A percentile compares a stretch with the other conserved stretches of the same genome.
These are phyloP conservation scores for Phycodurus eques DNA, from an alignment of 2,113 vertebrate species.

Conservation along the genomic window DNA sequence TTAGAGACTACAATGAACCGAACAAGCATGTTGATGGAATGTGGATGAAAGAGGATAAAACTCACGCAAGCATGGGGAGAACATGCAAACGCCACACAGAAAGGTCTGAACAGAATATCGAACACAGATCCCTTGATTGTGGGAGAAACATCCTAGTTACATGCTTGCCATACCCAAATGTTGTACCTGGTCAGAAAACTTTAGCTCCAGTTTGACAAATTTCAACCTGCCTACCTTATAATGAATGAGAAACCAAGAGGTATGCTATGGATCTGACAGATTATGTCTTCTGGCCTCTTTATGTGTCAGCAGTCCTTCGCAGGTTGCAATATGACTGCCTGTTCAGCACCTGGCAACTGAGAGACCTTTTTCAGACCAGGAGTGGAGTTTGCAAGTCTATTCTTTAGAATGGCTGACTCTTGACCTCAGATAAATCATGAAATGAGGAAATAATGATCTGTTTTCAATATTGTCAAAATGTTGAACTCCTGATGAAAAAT, in stretches of 20 bases:
- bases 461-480: too few relatives aligned
- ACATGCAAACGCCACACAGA: too few relatives aligned
- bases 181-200: neutral
- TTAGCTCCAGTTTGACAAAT: slow-evolving; percentile 37
- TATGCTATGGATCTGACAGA: slow-evolving; percentile 61
- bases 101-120: too few relatives aligned
- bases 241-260: slow-evolving; percentile 37
- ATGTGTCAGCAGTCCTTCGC: slow-evolving; percentile 73
- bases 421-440: slow-evolving; percentile 14
- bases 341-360: slow-evolving; percentile 53
- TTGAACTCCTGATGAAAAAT: too few relatives aligned
- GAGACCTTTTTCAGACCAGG: slow-evolving; percentile 34
- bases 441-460: slow-evolving; percentile 3
- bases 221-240: slow-evolving; percentile 34
- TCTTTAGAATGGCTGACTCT: slow-evolving; percentile 44
- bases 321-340: slow-evolving; percentile 68
- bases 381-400: slow-evolving; percentile 19
- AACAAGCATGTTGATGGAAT: too few relatives aligned
- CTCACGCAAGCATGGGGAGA: too few relatives aligned
- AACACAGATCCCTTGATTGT: too few relatives aligned
- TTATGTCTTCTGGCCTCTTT: slow-evolving; percentile 80
- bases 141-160: too few relatives aligned
- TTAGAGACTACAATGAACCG: too few relatives aligned
- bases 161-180: neutral
- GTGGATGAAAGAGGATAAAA: neutral